A percentile compares a stretch with the other conserved stretches of the same genome.
Conservation (phyloP, 2,888 invertebrate genomes). For the Corythucha ciliata region DNA sequence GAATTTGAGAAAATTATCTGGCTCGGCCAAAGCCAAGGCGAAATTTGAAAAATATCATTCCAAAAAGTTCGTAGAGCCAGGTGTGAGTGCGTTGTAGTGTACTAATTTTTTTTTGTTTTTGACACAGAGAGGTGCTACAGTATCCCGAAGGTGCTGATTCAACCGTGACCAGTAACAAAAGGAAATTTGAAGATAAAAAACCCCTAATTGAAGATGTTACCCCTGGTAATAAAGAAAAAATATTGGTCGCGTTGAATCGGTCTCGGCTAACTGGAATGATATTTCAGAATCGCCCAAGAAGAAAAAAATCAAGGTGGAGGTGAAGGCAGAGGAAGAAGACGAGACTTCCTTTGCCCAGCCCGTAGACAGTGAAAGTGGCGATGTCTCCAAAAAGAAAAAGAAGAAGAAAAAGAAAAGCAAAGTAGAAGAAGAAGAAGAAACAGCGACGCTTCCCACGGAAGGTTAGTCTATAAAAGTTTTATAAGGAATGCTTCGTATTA, state of each 20-base stretch:
- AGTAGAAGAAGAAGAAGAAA: constrained; percentile 32
- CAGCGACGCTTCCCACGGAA: too few species aligned
- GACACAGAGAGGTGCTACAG: constrained; percentile 63
- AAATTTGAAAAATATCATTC: constrained; percentile 90
- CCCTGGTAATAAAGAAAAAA: constrained; percentile 14
- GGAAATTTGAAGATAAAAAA: constrained; percentile 49
- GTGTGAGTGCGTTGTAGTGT: constrained; percentile 3
- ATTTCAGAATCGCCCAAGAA: constrained; percentile 17
- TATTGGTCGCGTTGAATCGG: not conserved
- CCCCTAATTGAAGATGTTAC: constrained; percentile 41
- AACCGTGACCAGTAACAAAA: constrained; percentile 58
- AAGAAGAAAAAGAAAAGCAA: constrained; percentile 35
- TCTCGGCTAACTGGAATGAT: not conserved
- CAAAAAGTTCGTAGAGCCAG: constrained; percentile 48
- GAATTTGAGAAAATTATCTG: constrained; percentile 69
- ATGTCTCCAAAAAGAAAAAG: constrained; percentile 29
- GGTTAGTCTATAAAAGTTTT: not conserved
- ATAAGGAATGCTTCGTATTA: not conserved
- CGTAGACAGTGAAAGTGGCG: constrained; percentile 31
- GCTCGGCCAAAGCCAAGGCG: constrained; percentile 77
- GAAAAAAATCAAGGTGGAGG: constrained; percentile 28
- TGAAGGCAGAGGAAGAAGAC: not conserved
- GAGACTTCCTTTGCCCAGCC: constrained; percentile 29
- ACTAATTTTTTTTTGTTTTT: constrained; percentile 22
- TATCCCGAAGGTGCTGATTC: constrained; percentile 75